Percentiles rank a stretch among this genome's conserved stretches.
Evolutionary conservation across 2,113 vertebrate species (phyloP).

Genomic region (Petroica traversi): DNA sequence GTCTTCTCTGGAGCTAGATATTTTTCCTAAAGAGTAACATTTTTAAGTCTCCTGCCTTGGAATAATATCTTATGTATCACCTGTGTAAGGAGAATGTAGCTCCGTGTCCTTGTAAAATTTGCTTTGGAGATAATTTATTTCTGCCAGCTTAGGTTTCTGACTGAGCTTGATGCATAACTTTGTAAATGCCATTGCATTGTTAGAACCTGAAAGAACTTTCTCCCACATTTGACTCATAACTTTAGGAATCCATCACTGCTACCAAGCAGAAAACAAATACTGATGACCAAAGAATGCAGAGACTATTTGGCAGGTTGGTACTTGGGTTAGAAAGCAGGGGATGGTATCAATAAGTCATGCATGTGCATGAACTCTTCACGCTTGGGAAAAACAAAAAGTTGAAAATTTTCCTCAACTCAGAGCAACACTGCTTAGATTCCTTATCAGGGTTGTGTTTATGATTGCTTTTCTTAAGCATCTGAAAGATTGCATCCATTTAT

Average conservation of each 20-base stretch:
- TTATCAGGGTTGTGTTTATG: neutral
- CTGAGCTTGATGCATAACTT: neutral
- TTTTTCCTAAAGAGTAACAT: neutral
- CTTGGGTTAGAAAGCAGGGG: neutral
- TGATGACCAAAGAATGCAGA: neutral
- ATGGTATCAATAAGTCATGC: fast-evolving
- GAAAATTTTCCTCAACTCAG: neutral
- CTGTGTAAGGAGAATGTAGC: neutral
- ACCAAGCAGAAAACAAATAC: neutral
- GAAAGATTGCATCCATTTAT: neutral
- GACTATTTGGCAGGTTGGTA: neutral
- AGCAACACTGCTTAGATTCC: neutral
- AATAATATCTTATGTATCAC: neutral
- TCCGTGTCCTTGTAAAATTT: neutral
- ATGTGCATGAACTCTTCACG: neutral
- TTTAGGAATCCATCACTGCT: neutral
- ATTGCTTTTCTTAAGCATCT: neutral
- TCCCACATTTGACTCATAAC: neutral
- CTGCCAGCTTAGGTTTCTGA: neutral
- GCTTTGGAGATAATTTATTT: neutral
- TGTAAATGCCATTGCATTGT: neutral
- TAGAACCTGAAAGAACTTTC: neutral
- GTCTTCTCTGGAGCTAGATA: neutral
- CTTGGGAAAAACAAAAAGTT: neutral
- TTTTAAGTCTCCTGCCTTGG: neutral